These are phyloP conservation scores for Hypothenemus hampei DNA, from an alignment of 1,140 invertebrate genomes.

Conservation along the genomic window DNA sequence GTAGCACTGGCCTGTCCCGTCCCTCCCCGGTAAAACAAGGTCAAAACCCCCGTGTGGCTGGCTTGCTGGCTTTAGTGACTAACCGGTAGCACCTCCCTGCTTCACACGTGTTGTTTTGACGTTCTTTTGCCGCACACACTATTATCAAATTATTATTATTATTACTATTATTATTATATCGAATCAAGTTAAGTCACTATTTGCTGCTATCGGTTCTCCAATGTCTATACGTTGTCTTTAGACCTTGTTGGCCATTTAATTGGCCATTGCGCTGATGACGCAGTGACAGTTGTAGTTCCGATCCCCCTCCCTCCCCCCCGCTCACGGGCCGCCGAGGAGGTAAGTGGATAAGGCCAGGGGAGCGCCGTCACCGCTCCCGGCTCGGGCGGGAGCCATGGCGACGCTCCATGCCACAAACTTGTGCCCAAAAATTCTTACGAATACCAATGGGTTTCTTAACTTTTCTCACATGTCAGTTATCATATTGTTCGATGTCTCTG, in stretches of 20 bases:
- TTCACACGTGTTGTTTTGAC: slow-evolving; percentile 48
- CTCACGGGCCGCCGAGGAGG: slow-evolving; percentile 45
- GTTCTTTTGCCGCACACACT: slow-evolving; percentile 46
- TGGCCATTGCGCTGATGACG: slow-evolving; percentile 37
- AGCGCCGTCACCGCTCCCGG: slow-evolving; percentile 29
- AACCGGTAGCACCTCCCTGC: slow-evolving; percentile 45
- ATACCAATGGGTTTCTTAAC: no score
- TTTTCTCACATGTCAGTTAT: no score
- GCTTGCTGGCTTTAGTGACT: slow-evolving; percentile 47
- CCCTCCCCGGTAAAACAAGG: slow-evolving; percentile 48
- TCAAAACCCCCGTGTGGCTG: slow-evolving; percentile 46
- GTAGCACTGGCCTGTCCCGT: slow-evolving; percentile 47
- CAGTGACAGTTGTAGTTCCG: slow-evolving; percentile 40
- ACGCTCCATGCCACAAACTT: slow-evolving; percentile 30
- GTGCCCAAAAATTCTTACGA: no score
- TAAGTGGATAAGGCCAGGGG: slow-evolving; percentile 46
- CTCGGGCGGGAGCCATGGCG: slow-evolving; percentile 25
- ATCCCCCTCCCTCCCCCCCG: slow-evolving; percentile 39
- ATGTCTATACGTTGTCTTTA: slow-evolving; percentile 44
- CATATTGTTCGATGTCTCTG: no score
- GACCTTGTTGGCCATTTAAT: slow-evolving; percentile 38
- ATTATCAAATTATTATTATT: slow-evolving; percentile 6
- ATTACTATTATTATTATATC: slow-evolving; percentile 5
- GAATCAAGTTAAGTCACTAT: slow-evolving; percentile 18
- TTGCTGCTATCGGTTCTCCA: slow-evolving; percentile 35